Conservation (phyloP, 1,140 invertebrate genomes). For the Varroa destructor region DNA sequence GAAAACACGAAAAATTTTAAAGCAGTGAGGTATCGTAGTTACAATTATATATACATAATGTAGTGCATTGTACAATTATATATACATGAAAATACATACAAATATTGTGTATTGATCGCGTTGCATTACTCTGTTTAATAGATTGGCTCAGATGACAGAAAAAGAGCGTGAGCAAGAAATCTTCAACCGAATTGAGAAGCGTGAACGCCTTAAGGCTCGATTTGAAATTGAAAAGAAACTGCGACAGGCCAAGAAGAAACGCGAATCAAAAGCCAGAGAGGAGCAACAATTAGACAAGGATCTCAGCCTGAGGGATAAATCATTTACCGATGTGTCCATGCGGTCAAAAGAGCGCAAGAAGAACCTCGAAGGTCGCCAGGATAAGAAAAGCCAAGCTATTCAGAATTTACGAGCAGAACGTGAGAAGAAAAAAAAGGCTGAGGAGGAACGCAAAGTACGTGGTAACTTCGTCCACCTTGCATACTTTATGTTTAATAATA, state of each 20-base stretch:
- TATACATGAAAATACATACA: no score
- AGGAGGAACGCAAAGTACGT: constrained; percentile 33
- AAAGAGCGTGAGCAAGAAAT: constrained; percentile 93
- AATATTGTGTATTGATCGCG: no score
- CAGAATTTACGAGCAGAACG: constrained; percentile 71
- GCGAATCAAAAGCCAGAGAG: constrained; percentile 46
- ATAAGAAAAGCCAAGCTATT: constrained; percentile 81
- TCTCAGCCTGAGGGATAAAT: constrained; percentile 30
- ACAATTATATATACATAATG: no score
- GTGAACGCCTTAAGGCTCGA: constrained; percentile 80
- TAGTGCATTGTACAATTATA: no score
- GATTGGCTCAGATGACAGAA: constrained; percentile 77
- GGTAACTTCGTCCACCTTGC: background rate
- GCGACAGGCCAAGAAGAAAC: constrained; percentile 63
- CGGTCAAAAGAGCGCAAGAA: constrained; percentile 76
- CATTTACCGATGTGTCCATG: constrained; percentile 54
- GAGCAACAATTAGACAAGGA: constrained; percentile 35
- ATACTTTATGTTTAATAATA: constrained; percentile 36
- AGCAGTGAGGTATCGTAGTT: no score
- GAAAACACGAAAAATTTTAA: no score
- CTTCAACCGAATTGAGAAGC: constrained; percentile 82
- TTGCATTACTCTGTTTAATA: no score
- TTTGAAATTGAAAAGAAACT: constrained; percentile 95
- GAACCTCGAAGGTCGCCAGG: constrained; percentile 67
- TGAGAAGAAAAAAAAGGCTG: constrained; percentile 56